Evolutionary conservation across 2,797 vertebrate genomes (phyloP).

Genomic region (Myripristis jacobus): DNA sequence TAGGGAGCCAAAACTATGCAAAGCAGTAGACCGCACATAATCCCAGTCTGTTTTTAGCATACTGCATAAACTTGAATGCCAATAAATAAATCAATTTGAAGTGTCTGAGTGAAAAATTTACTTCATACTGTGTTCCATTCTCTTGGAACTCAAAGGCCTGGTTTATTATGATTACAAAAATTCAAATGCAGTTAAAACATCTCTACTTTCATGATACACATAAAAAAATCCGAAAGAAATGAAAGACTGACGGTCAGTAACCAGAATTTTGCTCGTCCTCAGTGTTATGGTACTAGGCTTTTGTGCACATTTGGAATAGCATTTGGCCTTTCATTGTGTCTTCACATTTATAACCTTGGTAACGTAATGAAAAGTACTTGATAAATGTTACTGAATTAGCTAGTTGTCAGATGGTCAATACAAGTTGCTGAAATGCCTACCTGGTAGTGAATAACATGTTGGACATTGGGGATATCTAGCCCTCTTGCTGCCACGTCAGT

Average conservation of each 20-base stretch:
- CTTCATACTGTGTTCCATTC: neutral
- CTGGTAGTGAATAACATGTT: slow-evolving; percentile 99
- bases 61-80: neutral
- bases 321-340: neutral
- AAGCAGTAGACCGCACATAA: neutral
- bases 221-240: neutral
- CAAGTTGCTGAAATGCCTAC: slow-evolving; percentile 71
- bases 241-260: no score
- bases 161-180: neutral
- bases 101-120: neutral
- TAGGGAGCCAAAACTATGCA: neutral
- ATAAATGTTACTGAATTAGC: neutral
- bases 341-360: neutral
- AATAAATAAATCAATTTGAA: neutral
- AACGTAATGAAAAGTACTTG: neutral
- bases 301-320: neutral
- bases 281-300: neutral
- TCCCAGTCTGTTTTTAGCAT: neutral
- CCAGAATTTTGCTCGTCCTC: neutral
- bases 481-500: slow-evolving; percentile 98
- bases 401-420: neutral
- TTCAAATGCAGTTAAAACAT: neutral
- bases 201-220: neutral
- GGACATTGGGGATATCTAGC: slow-evolving; percentile 94
- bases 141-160: neutral